Conservation (phyloP, 2,888 invertebrate genomes). For the Azorinus chamasolen region DNA sequence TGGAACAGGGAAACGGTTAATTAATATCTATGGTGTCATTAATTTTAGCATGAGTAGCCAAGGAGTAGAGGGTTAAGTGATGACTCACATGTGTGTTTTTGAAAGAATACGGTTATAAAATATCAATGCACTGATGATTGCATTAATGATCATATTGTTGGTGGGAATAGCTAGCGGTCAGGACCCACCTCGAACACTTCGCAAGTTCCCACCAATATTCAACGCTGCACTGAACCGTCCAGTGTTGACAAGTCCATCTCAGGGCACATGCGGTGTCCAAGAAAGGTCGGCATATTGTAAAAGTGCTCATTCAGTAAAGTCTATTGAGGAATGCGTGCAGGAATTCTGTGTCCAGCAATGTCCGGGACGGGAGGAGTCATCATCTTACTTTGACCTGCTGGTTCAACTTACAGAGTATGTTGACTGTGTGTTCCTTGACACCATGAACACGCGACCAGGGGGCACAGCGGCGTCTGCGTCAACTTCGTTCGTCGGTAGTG, state of each 20-base stretch:
- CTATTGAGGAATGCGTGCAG: slow-evolving; percentile 77
- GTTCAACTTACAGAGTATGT: slow-evolving; percentile 74
- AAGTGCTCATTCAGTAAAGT: slow-evolving; percentile 76
- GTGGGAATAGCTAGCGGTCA: too few relatives aligned
- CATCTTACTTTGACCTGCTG: slow-evolving; percentile 65
- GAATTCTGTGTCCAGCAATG: slow-evolving; percentile 83
- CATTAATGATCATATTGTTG: too few relatives aligned
- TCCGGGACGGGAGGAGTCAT: slow-evolving; percentile 74
- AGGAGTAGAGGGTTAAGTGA: too few relatives aligned
- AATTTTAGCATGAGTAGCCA: too few relatives aligned
- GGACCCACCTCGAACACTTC: slow-evolving; percentile 46
- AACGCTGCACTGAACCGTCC: slow-evolving; percentile 80
- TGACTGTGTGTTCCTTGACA: slow-evolving; percentile 80
- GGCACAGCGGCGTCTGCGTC: slow-evolving; percentile 66
- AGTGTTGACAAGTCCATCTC: slow-evolving; percentile 77
- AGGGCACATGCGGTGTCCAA: slow-evolving; percentile 83
- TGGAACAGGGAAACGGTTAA: too few relatives aligned
- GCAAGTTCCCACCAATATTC: slow-evolving; percentile 81
- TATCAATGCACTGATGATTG: too few relatives aligned
- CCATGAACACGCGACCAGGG: slow-evolving; percentile 78
- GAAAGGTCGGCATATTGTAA: slow-evolving; percentile 81
- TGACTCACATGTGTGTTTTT: too few relatives aligned
- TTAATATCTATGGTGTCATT: too few relatives aligned
- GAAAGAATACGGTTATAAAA: too few relatives aligned
- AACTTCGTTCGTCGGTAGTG: slow-evolving; percentile 71